phyloP scores from a whole-genome alignment of 2,888 invertebrate genomes.

The Thymelicus acteon region DNA sequence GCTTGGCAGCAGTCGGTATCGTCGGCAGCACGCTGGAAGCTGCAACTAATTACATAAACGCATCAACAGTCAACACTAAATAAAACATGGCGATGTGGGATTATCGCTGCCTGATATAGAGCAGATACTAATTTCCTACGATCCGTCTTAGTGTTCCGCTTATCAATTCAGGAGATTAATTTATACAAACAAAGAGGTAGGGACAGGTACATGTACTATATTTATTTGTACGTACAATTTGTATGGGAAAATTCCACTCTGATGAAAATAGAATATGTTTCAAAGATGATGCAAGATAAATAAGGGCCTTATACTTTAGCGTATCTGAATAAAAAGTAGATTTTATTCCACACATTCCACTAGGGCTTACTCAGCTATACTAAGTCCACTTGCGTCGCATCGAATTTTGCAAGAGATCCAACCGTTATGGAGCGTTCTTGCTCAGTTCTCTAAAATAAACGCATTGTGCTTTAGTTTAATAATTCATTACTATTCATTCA shows the following conservation, averaged over 20 bases:
- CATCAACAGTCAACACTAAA: constrained; percentile 27
- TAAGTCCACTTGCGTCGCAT: too few relatives aligned
- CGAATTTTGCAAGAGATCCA: too few relatives aligned
- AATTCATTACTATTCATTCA: too few relatives aligned
- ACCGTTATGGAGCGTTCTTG: too few relatives aligned
- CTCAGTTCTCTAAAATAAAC: too few relatives aligned
- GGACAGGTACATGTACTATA: background rate
- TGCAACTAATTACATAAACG: constrained; percentile 35
- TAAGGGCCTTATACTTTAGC: too few relatives aligned
- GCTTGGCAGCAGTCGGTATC: constrained; percentile 43
- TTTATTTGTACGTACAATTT: background rate
- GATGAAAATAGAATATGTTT: too few relatives aligned
- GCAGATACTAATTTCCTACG: constrained; percentile 16
- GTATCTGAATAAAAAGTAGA: too few relatives aligned
- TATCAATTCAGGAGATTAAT: constrained; percentile 3
- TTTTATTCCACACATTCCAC: too few relatives aligned
- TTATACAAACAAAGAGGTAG: background rate
- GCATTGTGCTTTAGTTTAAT: too few relatives aligned
- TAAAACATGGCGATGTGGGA: constrained; percentile 20
- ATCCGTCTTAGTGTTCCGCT: background rate
- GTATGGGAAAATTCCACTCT: background rate
- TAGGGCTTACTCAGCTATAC: too few relatives aligned
- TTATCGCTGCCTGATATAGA: constrained; percentile 9
- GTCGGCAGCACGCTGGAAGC: constrained; percentile 30
- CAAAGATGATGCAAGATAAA: too few relatives aligned